Evolutionary conservation across 2,888 invertebrate species (phyloP).

Genomic region (Frankliniella fusca): DNA sequence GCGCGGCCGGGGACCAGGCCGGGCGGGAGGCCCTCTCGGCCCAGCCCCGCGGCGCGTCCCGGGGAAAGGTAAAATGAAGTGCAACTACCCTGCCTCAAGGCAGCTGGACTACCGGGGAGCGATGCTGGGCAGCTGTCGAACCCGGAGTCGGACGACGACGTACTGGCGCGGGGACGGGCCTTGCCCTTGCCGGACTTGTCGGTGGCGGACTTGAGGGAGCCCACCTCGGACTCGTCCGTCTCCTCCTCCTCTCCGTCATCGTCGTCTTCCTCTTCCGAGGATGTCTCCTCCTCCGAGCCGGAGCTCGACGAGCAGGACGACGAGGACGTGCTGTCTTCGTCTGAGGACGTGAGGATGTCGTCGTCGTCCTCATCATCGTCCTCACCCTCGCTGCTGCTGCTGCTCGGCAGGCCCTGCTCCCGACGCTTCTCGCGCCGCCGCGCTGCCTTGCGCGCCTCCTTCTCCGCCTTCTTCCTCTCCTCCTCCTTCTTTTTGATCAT

Average conservation of each 20-base stretch:
- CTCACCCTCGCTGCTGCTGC: constrained; percentile 27
- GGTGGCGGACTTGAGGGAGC: constrained; percentile 28
- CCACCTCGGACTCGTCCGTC: constrained; percentile 28
- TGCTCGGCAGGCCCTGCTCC: constrained; percentile 36
- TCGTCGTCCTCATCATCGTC: constrained; percentile 44
- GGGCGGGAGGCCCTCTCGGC: neutral
- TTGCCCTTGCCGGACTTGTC: constrained; percentile 19
- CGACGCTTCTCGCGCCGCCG: constrained; percentile 35
- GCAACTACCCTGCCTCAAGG: constrained; percentile 32
- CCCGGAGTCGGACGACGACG: constrained; percentile 82
- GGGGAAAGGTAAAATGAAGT: constrained; percentile 23
- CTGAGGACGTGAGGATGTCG: constrained; percentile 43
- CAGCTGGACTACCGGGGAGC: constrained; percentile 61
- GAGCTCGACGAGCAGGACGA: constrained; percentile 34
- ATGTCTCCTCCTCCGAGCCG: constrained; percentile 43
- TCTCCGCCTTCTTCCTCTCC: constrained; percentile 39
- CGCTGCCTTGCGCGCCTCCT: constrained; percentile 38
- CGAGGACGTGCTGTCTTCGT: constrained; percentile 40
- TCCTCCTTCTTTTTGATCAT: constrained; percentile 32
- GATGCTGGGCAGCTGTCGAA: constrained; percentile 52
- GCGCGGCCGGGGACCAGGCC: neutral
- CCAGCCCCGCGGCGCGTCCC: neutral
- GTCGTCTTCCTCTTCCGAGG: constrained; percentile 47
- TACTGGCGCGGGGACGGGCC: constrained; percentile 51
- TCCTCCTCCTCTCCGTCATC: constrained; percentile 55